phyloP scores from a whole-genome alignment of 2,888 invertebrate genomes.

The Beris chalybata region DNA sequence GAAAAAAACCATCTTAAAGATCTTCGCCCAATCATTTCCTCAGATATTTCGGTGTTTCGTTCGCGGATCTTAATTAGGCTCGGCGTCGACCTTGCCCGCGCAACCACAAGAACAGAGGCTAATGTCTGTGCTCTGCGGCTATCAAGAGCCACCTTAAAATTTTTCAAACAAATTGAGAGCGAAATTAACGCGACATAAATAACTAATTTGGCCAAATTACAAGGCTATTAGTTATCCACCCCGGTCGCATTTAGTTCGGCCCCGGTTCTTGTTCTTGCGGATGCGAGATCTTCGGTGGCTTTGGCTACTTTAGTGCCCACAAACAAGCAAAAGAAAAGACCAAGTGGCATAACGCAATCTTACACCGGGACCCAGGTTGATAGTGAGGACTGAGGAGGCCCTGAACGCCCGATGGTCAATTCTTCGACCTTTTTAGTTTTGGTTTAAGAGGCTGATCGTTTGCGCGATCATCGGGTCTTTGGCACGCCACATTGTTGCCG shows the following conservation, averaged over 20 bases:
- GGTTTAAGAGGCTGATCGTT: too few relatives aligned
- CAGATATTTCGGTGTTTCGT: slow-evolving; percentile 27
- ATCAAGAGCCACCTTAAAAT: slow-evolving; percentile 30
- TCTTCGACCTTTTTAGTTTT: slow-evolving; percentile 17
- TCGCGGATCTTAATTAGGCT: slow-evolving; percentile 30
- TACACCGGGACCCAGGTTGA: not conserved
- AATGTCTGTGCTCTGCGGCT: slow-evolving; percentile 27
- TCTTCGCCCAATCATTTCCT: slow-evolving; percentile 13
- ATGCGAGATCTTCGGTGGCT: too few relatives aligned
- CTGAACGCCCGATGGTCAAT: not conserved
- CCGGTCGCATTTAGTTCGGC: slow-evolving; percentile 35
- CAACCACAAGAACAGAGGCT: slow-evolving; percentile 25
- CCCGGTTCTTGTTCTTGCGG: not conserved
- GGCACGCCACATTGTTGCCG: too few relatives aligned
- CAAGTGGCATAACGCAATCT: too few relatives aligned
- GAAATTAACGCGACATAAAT: slow-evolving; percentile 41
- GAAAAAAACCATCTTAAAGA: not conserved
- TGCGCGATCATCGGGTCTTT: too few relatives aligned
- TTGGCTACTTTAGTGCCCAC: too few relatives aligned
- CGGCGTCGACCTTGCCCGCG: not conserved
- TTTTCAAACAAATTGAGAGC: slow-evolving; percentile 38
- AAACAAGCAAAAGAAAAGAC: too few relatives aligned
- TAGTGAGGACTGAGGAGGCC: too few relatives aligned
- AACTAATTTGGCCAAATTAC: slow-evolving; percentile 41
- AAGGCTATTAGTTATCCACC: slow-evolving; percentile 40